Percentiles rank a stretch among this genome's conserved stretches.
These are phyloP conservation scores for Perca schrenkii DNA, from an alignment of 2,113 vertebrate species.

Conservation along the genomic window DNA sequence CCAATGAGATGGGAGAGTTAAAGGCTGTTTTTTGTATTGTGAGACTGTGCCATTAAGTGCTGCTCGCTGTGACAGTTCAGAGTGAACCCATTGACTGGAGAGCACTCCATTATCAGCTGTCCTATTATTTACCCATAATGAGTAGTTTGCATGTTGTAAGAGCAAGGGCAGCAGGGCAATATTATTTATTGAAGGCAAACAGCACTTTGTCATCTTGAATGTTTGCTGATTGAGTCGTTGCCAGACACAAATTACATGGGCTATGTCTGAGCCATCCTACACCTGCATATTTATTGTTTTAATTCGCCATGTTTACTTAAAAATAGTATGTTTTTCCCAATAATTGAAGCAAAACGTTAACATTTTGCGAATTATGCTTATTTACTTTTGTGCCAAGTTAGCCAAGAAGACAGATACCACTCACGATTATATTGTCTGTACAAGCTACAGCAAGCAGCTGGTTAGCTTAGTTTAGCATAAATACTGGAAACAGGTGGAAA, in stretches of 20 bases:
- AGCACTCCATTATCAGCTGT: slow-evolving; percentile 41
- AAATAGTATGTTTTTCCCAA: neutral
- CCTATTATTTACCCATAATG: slow-evolving; percentile 30
- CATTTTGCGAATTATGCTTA: neutral
- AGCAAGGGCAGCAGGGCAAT: neutral
- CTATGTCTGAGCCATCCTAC: neutral
- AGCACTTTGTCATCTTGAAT: slow-evolving; percentile 31
- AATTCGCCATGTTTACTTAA: neutral
- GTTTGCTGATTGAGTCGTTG: neutral
- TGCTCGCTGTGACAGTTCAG: neutral
- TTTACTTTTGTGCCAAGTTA: neutral
- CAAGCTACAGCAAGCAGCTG: too few relatives aligned
- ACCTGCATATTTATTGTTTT: neutral
- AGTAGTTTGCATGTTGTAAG: slow-evolving; percentile 17
- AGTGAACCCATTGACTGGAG: slow-evolving; percentile 30
- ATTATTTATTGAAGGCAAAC: slow-evolving; percentile 26
- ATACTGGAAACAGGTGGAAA: too few relatives aligned
- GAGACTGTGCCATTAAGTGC: neutral
- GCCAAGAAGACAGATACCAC: too few relatives aligned
- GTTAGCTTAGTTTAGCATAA: too few relatives aligned
- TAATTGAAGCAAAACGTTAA: neutral
- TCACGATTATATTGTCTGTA: too few relatives aligned
- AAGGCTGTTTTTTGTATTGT: neutral
- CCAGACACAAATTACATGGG: too few relatives aligned
- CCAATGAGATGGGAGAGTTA: neutral